These are phyloP conservation scores for Melanotaenia trifasciata DNA, from an alignment of 2,797 vertebrate species.

Conservation along the genomic window DNA sequence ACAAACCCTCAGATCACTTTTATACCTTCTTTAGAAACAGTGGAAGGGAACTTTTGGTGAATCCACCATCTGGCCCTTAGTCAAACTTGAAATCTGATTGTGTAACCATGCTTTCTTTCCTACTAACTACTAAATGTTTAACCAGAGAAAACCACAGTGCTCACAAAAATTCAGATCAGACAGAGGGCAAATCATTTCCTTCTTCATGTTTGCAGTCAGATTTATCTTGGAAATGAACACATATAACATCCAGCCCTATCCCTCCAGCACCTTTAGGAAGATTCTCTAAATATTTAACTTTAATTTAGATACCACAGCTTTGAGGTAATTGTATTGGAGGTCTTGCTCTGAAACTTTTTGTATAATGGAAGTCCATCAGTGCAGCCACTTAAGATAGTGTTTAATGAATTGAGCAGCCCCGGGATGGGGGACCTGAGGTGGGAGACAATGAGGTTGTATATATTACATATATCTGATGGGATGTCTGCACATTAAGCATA, in stretches of 20 bases:
- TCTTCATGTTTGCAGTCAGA: conserved; percentile 68
- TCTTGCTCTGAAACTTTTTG: conserved; percentile 60
- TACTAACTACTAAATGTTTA: conserved; percentile 58
- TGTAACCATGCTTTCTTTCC: conserved; percentile 36
- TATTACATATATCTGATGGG: conserved; percentile 64
- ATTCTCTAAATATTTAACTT: conserved; percentile 80
- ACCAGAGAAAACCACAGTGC: conserved; percentile 38
- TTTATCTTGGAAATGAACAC: conserved; percentile 72
- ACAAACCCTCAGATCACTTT: conserved; percentile 21
- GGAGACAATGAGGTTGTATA: conserved; percentile 69
- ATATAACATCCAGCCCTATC: conserved; percentile 41
- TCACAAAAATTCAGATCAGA: conserved; percentile 62
- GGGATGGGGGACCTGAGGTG: conserved; percentile 49
- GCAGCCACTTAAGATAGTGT: conserved; percentile 58
- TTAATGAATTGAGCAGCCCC: conserved; percentile 69
- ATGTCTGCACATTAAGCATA: conserved; percentile 45
- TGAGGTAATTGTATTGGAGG: conserved; percentile 62
- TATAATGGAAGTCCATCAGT: conserved; percentile 67
- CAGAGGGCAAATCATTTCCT: conserved; percentile 55
- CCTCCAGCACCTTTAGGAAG: conserved; percentile 49
- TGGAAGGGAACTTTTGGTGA: conserved; percentile 12
- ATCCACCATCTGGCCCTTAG: conserved; percentile 7
- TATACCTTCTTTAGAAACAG: conserved; percentile 11
- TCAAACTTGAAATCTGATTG: conserved; percentile 30
- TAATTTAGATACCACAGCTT: conserved; percentile 70